phyloP scores from a whole-genome alignment of 2,113 vertebrate genomes.

The Antechinus stuartii region DNA sequence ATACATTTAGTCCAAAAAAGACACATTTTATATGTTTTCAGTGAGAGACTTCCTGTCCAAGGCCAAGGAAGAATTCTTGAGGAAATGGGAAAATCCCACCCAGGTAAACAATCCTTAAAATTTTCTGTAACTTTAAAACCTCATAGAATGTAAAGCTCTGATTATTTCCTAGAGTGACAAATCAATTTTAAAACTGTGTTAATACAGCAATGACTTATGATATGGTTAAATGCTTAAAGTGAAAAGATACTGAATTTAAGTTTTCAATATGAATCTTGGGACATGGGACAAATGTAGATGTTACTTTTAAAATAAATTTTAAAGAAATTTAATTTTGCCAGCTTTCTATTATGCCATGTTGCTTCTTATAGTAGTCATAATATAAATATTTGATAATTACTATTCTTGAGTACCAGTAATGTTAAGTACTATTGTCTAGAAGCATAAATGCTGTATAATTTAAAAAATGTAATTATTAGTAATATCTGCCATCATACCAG shows the following conservation, averaged over 20 bases:
- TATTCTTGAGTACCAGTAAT: conserved; percentile 34
- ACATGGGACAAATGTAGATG: background rate
- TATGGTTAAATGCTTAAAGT: conserved; percentile 27
- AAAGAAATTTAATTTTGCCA: conserved; percentile 17
- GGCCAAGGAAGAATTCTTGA: conserved; percentile 99
- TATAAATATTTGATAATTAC: conserved; percentile 1
- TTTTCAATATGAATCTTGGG: conserved; percentile 19
- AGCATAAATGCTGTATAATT: conserved; percentile 15
- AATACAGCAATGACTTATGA: background rate
- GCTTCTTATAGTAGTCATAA: background rate
- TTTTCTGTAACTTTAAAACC: conserved; percentile 46
- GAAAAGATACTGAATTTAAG: conserved; percentile 19
- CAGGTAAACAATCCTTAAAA: conserved; percentile 87
- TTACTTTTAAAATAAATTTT: conserved; percentile 21
- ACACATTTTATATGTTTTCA: conserved; percentile 82
- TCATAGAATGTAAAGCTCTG: conserved; percentile 23
- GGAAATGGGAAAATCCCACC: conserved; percentile 98
- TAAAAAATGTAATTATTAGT: conserved; percentile 1
- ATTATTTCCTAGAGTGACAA: conserved; percentile 47
- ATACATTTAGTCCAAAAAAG: background rate
- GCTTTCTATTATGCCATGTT: background rate
- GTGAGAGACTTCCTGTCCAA: conserved; percentile 99
- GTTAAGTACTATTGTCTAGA: background rate
- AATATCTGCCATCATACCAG: background rate
- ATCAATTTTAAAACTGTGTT: conserved; percentile 20